Evolutionary conservation across 1,140 invertebrate genomes (phyloP).

Genomic region (Dinoponera quadriceps): DNA sequence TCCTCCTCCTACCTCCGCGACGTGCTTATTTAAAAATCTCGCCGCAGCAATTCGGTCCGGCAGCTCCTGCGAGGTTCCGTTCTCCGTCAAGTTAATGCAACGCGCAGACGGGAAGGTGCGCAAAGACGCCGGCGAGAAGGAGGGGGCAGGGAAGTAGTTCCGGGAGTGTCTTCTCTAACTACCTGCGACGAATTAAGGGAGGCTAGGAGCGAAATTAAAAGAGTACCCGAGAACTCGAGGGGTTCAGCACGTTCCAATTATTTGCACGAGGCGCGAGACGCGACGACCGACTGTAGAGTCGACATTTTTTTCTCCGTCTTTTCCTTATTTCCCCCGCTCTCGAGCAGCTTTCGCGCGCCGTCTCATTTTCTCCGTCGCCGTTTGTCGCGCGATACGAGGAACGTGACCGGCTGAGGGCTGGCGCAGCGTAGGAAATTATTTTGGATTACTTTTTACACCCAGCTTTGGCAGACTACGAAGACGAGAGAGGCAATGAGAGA

Average conservation of each 20-base stretch:
- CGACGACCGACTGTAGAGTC: constrained; percentile 53
- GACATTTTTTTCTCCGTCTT: constrained; percentile 46
- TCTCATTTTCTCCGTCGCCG: constrained; percentile 60
- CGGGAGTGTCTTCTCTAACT: constrained; percentile 69
- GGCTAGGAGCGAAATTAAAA: constrained; percentile 74
- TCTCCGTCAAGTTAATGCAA: constrained; percentile 65
- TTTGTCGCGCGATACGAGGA: constrained; percentile 61
- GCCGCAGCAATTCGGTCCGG: constrained; percentile 28
- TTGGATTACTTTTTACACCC: constrained; percentile 72
- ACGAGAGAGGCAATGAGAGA: no score
- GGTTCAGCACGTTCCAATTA: constrained; percentile 79
- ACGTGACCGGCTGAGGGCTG: constrained; percentile 3
- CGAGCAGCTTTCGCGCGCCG: constrained; percentile 30
- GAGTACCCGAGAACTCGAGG: constrained; percentile 68
- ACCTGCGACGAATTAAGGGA: constrained; percentile 76
- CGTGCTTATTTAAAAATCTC: constrained; percentile 34
- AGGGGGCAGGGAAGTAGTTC: constrained; percentile 34
- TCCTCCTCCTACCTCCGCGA: background rate
- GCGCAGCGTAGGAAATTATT: constrained; percentile 64
- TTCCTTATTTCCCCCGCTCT: constrained; percentile 46
- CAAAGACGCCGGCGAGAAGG: constrained; percentile 42
- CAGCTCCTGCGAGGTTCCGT: constrained; percentile 2
- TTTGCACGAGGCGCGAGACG: constrained; percentile 68
- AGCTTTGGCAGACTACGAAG: constrained; percentile 6
- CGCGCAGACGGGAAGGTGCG: constrained; percentile 38